Base-by-base conservation (phyloP, 2,113 vertebrate species). In the Onychorhynchus coronatus region DNA sequence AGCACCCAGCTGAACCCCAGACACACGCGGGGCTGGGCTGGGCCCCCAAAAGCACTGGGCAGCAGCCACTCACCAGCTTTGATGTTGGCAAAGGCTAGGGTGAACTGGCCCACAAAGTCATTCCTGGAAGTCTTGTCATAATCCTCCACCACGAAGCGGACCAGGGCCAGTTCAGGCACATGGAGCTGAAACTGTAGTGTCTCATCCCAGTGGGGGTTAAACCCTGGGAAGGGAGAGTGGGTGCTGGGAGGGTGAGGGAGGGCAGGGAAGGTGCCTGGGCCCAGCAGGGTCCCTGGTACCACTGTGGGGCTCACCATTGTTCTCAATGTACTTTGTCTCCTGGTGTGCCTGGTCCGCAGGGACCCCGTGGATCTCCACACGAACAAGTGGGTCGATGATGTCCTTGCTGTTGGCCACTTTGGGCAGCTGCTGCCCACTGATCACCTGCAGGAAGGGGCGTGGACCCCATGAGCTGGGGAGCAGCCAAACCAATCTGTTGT, bases 141-240 rank as follows among this genome's bases (percentile, higher is more conserved):
- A 97, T 99, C 99, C 85, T 99, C 98, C 55, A 99, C 99, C 74
- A 99, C 98, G 18, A 99, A 99, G 79, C 99, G 99, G 30, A 99
- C 91, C 12, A 99, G 95, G 44, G 98, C 98, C 70, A 99, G 97
- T 66, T 99, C 99, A 0, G 99, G 99, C 13, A 98, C 97, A 0
- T 98, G 98, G 58, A 99, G 86, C 67, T 95, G 98, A 93, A 99
- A 99, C 79, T 97, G 98, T 31, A 99, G 97, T 0, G 98, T 99
- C 97, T 99, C 98, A 2, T 98, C 97, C 99, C 99, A 99, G 80
- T 94, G 93, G 0, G 99, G 99, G 93, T 99, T 99, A 96, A 99
- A 99, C 14, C 99, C 99, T 99, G 96, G 67, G 42, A 44, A 71
- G 35, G 53, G 31, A 80, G 49, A 87, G 22, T 0, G 4, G 35